These are phyloP conservation scores for Coranthus polyacanthus DNA, from an alignment of 2,797 vertebrate genomes.

Conservation along the genomic window DNA sequence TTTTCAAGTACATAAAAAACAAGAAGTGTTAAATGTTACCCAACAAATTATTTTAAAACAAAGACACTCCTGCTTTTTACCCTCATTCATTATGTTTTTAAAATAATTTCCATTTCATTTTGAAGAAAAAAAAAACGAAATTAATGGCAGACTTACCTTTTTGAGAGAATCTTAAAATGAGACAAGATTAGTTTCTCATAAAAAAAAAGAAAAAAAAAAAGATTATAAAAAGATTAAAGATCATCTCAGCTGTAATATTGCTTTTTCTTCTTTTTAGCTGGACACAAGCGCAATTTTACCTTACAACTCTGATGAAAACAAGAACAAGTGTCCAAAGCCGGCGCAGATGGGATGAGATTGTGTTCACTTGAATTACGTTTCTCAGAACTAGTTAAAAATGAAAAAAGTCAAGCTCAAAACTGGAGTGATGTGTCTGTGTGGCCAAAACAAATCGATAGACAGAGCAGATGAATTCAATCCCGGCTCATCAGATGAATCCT, in stretches of 20 bases:
- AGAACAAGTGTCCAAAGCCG: slow-evolving; percentile 65
- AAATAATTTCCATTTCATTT: slow-evolving; percentile 22
- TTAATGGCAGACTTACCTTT: slow-evolving; percentile 41
- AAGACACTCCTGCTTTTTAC: no score
- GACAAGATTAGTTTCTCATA: slow-evolving; percentile 41
- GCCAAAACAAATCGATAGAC: slow-evolving; percentile 85
- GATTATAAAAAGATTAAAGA: slow-evolving; percentile 20
- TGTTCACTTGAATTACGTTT: slow-evolving; percentile 70
- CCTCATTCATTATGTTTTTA: slow-evolving; percentile 14
- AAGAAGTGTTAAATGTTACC: no score
- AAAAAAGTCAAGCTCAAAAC: slow-evolving; percentile 66
- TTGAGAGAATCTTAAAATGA: slow-evolving; percentile 36
- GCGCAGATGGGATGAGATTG: slow-evolving; percentile 71
- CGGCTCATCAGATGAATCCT: slow-evolving; percentile 81
- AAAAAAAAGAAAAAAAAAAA: slow-evolving; percentile 43
- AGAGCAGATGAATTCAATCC: slow-evolving; percentile 85
- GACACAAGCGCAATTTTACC: slow-evolving; percentile 61
- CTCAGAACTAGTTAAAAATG: slow-evolving; percentile 78
- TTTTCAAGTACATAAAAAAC: no score
- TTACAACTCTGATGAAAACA: slow-evolving; percentile 74
- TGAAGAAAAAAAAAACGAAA: not conserved
- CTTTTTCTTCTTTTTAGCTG: slow-evolving; percentile 32
- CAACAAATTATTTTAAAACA: no score
- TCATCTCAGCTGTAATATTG: slow-evolving; percentile 40
- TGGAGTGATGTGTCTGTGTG: slow-evolving; percentile 67